Percentiles rank a stretch among this genome's conserved stretches.
Evolutionary conservation across 2,888 invertebrate species (phyloP).

Genomic region (Meganola albula): DNA sequence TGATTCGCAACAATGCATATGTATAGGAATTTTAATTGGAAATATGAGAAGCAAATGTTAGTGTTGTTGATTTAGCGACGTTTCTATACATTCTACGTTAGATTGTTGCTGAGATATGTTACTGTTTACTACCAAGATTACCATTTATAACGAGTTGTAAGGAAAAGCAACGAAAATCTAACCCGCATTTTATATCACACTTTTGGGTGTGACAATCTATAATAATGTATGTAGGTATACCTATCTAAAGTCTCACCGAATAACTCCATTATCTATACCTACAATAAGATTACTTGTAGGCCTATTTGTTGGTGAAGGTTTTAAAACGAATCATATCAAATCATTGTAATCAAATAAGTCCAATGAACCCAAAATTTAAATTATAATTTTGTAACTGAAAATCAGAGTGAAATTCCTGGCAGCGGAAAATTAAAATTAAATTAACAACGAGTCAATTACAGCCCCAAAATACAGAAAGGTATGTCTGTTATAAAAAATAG

Average conservation of each 20-base stretch:
- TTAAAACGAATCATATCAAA: no score
- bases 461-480: conserved; percentile 58
- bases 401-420: conserved; percentile 32
- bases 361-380: neutral
- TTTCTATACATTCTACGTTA: conserved; percentile 43
- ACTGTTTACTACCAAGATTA: conserved; percentile 47
- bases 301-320: no score
- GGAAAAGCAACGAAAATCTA: conserved; percentile 33
- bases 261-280: no score
- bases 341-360: no score
- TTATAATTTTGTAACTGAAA: conserved; percentile 19
- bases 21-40: conserved; percentile 72
- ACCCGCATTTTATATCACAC: conserved; percentile 20
- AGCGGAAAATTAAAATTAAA: conserved; percentile 50
- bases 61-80: conserved; percentile 45
- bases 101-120: conserved; percentile 39
- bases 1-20: conserved; percentile 64
- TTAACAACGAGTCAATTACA: conserved; percentile 68
- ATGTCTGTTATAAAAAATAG: conserved; percentile 64
- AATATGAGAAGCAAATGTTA: conserved; percentile 58
- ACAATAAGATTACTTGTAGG: no score
- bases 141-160: conserved; percentile 40
- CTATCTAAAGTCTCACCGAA: no score
- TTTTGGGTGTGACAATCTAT: no score
- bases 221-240: no score